Percentiles rank a stretch among this genome's conserved stretches.
These are phyloP conservation scores for Monochamus saltuarius DNA, from an alignment of 1,140 invertebrate species.

Conservation along the genomic window DNA sequence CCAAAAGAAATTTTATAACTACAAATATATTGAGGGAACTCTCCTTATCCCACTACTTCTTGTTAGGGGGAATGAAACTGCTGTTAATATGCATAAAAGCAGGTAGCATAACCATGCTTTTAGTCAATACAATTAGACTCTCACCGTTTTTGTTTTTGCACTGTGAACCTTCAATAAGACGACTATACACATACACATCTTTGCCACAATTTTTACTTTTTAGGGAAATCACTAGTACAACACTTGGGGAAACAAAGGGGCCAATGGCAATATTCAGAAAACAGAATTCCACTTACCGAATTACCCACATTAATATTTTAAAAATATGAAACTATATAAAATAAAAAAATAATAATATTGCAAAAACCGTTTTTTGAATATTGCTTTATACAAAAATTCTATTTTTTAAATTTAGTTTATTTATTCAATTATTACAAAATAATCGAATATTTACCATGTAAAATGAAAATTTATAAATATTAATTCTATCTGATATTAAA, in stretches of 20 bases:
- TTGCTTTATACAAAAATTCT: constrained; percentile 21
- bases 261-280: constrained; percentile 31
- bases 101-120: constrained; percentile 29
- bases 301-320: background rate
- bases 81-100: constrained; percentile 30
- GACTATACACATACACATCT: constrained; percentile 23
- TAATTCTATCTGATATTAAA: constrained; percentile 35
- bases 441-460: constrained; percentile 44
- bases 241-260: constrained; percentile 15
- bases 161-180: constrained; percentile 5
- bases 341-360: background rate
- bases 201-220: constrained; percentile 1
- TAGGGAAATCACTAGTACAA: constrained; percentile 12
- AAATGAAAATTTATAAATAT: constrained; percentile 43
- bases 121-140: constrained; percentile 27
- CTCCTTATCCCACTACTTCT: constrained; percentile 66
- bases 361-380: constrained; percentile 29
- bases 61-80: constrained; percentile 42
- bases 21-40: constrained; percentile 50
- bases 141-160: constrained; percentile 37
- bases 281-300: constrained; percentile 15
- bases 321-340: background rate
- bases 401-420: constrained; percentile 31
- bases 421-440: constrained; percentile 49
- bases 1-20: constrained; percentile 17